phyloP scores from a whole-genome alignment of 2,888 invertebrate genomes.

The Amphipyra berbera region DNA sequence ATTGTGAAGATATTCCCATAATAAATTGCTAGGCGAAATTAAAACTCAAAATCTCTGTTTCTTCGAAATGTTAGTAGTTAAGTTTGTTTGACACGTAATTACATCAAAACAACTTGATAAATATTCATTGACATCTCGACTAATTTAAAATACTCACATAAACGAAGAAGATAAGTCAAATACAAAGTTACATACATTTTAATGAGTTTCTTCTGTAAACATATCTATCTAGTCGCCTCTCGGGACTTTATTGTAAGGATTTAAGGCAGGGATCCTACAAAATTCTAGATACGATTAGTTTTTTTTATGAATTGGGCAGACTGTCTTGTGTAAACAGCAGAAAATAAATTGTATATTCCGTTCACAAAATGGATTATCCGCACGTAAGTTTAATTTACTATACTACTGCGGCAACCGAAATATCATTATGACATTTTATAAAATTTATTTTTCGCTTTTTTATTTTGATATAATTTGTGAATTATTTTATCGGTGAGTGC shows the following conservation, averaged over 20 bases:
- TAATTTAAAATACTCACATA: slow-evolving; percentile 50
- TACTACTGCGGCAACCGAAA: no score
- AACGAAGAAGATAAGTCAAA: slow-evolving; percentile 37
- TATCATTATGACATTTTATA: no score
- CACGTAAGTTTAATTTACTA: no score
- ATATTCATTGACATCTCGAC: slow-evolving; percentile 48
- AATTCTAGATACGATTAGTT: not conserved
- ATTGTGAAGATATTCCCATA: slow-evolving; percentile 20
- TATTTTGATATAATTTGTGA: no score
- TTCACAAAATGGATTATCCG: no score
- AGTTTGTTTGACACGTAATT: slow-evolving; percentile 38
- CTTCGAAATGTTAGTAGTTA: slow-evolving; percentile 15
- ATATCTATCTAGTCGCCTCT: slow-evolving; percentile 2
- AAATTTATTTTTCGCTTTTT: no score
- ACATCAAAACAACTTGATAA: slow-evolving; percentile 42
- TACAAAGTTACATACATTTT: slow-evolving; percentile 34
- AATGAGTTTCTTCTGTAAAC: slow-evolving; percentile 25
- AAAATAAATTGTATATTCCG: no score
- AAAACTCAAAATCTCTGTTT: slow-evolving; percentile 19
- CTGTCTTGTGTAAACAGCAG: no score
- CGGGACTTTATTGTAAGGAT: no score
- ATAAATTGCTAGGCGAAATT: slow-evolving; percentile 15
- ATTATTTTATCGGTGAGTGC: no score
- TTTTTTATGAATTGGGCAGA: no score
- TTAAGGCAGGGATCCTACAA: not conserved